phyloP scores from a whole-genome alignment of 2,888 invertebrate species.

The Gastrophysa polygoni region DNA sequence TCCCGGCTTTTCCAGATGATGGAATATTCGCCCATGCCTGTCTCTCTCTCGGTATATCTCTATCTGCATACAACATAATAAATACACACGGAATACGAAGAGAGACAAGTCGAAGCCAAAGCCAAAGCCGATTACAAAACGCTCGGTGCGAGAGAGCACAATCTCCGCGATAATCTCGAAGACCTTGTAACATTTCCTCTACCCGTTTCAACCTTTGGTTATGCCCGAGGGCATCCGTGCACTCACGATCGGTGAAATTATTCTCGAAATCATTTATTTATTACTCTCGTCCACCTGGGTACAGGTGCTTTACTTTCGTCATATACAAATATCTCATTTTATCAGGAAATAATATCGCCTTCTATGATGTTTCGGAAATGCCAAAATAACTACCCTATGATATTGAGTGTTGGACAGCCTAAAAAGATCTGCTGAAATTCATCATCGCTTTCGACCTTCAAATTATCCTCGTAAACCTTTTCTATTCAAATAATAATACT shows the following conservation, averaged over 20 bases:
- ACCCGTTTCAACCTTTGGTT: conserved; percentile 54
- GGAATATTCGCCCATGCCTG: too few species aligned
- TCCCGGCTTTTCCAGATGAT: too few species aligned
- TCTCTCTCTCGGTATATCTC: too few species aligned
- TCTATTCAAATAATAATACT: too few species aligned
- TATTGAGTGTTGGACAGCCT: too few species aligned
- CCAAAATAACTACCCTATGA: too few species aligned
- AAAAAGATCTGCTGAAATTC: too few species aligned
- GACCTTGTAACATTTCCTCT: conserved; percentile 56
- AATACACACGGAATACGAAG: conserved; percentile 21
- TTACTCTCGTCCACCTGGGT: neutral
- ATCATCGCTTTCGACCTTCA: too few species aligned
- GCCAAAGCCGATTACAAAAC: conserved; percentile 52
- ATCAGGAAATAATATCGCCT: too few species aligned
- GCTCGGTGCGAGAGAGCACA: conserved; percentile 43
- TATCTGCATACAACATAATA: neutral
- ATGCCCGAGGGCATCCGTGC: conserved; percentile 50
- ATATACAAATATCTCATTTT: too few species aligned
- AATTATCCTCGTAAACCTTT: too few species aligned
- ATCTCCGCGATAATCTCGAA: conserved; percentile 59
- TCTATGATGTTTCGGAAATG: too few species aligned
- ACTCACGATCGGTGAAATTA: conserved; percentile 46
- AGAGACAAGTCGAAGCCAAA: conserved; percentile 39
- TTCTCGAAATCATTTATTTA: conserved; percentile 35
- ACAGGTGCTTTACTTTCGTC: conserved; percentile 1